Conservation (phyloP, 2,113 vertebrate genomes). For the Pycnonotus jocosus region DNA sequence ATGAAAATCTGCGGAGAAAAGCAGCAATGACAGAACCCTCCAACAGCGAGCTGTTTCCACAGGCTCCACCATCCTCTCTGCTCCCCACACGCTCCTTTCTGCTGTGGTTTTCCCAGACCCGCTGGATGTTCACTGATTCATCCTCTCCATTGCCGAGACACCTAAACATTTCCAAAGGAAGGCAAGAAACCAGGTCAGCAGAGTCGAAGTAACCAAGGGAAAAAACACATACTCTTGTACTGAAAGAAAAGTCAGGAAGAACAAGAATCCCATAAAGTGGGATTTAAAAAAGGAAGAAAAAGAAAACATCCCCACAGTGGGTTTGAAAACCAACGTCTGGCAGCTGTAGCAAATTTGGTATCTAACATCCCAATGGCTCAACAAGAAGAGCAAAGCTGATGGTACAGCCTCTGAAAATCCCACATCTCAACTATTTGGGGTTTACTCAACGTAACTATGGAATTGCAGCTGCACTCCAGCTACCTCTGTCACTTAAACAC, state of each 20-base stretch:
- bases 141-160: neutral
- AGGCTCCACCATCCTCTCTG: neutral
- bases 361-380: neutral
- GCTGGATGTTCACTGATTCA: conserved; percentile 22
- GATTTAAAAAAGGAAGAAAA: neutral
- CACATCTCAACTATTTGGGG: accelerated
- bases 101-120: neutral
- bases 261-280: neutral
- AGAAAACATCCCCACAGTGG: neutral
- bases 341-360: neutral
- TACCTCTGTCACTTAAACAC: neutral
- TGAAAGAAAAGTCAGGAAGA: neutral
- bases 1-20: neutral
- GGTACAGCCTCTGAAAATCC: neutral
- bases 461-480: neutral
- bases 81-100: neutral
- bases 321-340: neutral
- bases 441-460: neutral
- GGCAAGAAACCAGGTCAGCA: conserved; percentile 39
- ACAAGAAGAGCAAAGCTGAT: neutral
- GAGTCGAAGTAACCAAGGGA: conserved; percentile 31
- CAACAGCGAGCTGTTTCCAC: accelerated
- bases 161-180: conserved; percentile 28
- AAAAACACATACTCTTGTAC: neutral
- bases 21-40: neutral